Conservation (phyloP, 2,797 vertebrate species). For the Paramormyrops hopkinsi region DNA sequence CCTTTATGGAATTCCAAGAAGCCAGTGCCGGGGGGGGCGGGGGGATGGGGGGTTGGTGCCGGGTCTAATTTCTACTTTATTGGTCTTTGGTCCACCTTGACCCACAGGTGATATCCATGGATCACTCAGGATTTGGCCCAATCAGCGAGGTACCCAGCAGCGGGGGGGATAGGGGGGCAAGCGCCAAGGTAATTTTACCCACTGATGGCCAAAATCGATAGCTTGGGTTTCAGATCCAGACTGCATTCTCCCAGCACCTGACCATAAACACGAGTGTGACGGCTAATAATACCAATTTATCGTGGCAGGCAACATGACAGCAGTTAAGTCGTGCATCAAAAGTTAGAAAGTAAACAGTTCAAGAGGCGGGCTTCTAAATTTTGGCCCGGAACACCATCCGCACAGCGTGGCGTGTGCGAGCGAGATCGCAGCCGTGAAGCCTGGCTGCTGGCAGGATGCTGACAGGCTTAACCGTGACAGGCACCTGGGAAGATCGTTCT, state of each 20-base stretch:
- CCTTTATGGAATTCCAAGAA: constrained; percentile 50
- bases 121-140: background rate
- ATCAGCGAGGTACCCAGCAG: background rate
- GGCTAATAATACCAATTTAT: background rate
- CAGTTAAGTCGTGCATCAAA: background rate
- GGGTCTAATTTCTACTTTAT: background rate
- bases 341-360: background rate
- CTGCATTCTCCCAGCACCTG: background rate
- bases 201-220: background rate
- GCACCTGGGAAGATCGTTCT: constrained; percentile 41
- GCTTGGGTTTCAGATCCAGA: background rate
- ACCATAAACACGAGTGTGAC: background rate
- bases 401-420: background rate
- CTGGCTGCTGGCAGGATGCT: background rate
- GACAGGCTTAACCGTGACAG: background rate
- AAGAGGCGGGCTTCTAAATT: background rate
- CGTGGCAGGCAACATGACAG: background rate
- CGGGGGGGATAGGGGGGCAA: background rate
- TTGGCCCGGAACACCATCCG: background rate
- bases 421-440: background rate
- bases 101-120: background rate
- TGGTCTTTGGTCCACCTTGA: background rate
- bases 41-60: background rate
- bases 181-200: background rate
- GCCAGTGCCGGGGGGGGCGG: background rate